Evolutionary conservation across 2,888 invertebrate genomes (phyloP).

Genomic region (Lutraria lutraria): DNA sequence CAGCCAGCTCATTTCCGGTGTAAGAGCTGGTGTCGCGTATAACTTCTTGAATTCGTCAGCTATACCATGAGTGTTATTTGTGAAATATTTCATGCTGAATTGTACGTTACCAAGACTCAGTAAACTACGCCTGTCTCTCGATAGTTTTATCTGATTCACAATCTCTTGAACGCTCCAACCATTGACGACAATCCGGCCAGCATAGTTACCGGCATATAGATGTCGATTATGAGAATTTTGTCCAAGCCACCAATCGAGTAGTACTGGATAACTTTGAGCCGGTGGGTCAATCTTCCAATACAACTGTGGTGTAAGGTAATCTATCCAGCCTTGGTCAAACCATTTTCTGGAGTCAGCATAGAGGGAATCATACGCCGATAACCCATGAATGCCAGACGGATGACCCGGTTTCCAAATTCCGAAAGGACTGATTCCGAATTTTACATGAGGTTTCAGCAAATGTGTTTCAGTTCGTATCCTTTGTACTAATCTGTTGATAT

Average conservation of each 20-base stretch:
- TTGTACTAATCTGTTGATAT: slow-evolving; percentile 79
- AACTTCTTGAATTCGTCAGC: slow-evolving; percentile 71
- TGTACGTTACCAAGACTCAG: slow-evolving; percentile 79
- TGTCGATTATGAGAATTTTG: slow-evolving; percentile 77
- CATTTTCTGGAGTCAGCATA: slow-evolving; percentile 83
- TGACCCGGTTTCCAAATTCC: slow-evolving; percentile 84
- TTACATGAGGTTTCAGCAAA: slow-evolving; percentile 72
- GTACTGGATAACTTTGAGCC: slow-evolving; percentile 82
- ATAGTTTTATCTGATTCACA: slow-evolving; percentile 77
- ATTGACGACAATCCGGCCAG: slow-evolving; percentile 63
- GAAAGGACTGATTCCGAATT: slow-evolving; percentile 84
- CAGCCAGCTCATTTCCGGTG: slow-evolving; percentile 80
- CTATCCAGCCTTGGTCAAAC: slow-evolving; percentile 83
- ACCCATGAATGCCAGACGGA: slow-evolving; percentile 78
- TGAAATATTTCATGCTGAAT: slow-evolving; percentile 80
- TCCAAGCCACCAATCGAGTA: slow-evolving; percentile 84
- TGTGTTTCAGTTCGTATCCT: slow-evolving; percentile 74
- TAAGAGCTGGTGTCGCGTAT: slow-evolving; percentile 72
- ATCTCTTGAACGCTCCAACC: slow-evolving; percentile 79
- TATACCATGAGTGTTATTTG: slow-evolving; percentile 73
- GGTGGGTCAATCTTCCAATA: slow-evolving; percentile 84
- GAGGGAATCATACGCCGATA: slow-evolving; percentile 76
- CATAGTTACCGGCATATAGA: slow-evolving; percentile 80
- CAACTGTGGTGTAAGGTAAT: slow-evolving; percentile 83
- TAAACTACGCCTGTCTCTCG: slow-evolving; percentile 58